Conservation (phyloP, 1,140 invertebrate species). For the Apis laboriosa region DNA sequence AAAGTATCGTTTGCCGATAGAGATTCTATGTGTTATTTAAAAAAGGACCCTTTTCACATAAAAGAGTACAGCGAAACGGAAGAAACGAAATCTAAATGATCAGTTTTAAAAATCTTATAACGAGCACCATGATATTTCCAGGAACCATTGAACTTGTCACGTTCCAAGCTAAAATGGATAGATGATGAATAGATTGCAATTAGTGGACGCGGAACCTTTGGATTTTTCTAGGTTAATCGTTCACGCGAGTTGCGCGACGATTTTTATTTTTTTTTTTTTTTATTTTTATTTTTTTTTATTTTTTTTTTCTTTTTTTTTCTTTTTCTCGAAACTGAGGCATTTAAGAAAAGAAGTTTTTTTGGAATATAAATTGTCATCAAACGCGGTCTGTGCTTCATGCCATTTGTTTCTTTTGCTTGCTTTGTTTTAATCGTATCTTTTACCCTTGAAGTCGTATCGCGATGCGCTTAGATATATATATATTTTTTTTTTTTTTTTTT, state of each 20-base stretch:
- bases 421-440: constrained; percentile 18
- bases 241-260: not conserved
- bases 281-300: no score
- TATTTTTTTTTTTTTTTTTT: no score
- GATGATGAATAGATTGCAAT: constrained; percentile 26
- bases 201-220: constrained; percentile 25
- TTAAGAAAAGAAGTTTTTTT: constrained; percentile 17
- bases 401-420: not conserved
- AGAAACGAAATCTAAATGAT: constrained; percentile 27
- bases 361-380: constrained; percentile 7
- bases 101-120: constrained; percentile 48
- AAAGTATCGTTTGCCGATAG: constrained; percentile 5
- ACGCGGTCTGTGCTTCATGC: constrained; percentile 13
- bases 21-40: not conserved
- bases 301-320: not conserved
- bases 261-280: not conserved
- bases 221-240: constrained; percentile 7
- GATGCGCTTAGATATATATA: constrained; percentile 33
- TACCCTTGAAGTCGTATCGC: constrained; percentile 57
- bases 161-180: constrained; percentile 46
- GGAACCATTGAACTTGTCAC: constrained; percentile 43
- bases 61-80: constrained; percentile 14
- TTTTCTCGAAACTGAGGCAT: constrained; percentile 14
- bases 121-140: constrained; percentile 52
- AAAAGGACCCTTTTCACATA: not conserved